Evolutionary conservation across 2,888 invertebrate species (phyloP), one percentile per base, ranked within the genome.

Genomic region (Belgica antarctica): DNA sequence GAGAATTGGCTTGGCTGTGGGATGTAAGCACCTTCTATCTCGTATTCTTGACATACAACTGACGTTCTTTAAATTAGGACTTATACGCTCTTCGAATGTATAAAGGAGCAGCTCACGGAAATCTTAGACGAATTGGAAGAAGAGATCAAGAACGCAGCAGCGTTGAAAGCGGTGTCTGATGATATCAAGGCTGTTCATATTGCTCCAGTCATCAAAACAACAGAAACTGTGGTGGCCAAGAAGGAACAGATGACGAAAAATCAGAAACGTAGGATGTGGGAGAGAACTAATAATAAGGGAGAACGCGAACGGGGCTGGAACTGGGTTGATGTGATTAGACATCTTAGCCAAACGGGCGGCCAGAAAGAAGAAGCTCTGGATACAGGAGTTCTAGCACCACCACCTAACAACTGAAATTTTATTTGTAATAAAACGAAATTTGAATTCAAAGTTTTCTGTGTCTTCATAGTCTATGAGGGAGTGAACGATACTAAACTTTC

Each of bases 241-340:
- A 90, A 89, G 74, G 92, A 94, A 75, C 92, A 94, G 71, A 77
- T 96, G 74, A 93, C 92, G 5, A 96, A 96, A 81, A 84, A 94
- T 0, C 96, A 96, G 79, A 96, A 96, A 78, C 84, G 95, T 10
- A 85, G 89, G 71, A 89, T 90, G 76, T 94, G 92, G 89, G 93
- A 94, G 77, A 85, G 87, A 70, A 85, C 92, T 0, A 94, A 94
- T 78, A 82, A 85, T 57, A 89, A 87, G 28, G 95, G 94, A 0
- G 95, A 96, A 76, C 86, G 85, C 73, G 90, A 92, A 0, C 82
- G 96, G 27, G 97, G 97, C 0, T 94, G 89, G 86, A 88, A 97
- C 81, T 97, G 97, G 96, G 88, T 96, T 8, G 96, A 96, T 77
- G 87, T 97, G 72, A 89, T 97, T n/a, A 94, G 93, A 79, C 97